Conservation (phyloP, 2,888 invertebrate genomes). For the Eilema caniola region DNA sequence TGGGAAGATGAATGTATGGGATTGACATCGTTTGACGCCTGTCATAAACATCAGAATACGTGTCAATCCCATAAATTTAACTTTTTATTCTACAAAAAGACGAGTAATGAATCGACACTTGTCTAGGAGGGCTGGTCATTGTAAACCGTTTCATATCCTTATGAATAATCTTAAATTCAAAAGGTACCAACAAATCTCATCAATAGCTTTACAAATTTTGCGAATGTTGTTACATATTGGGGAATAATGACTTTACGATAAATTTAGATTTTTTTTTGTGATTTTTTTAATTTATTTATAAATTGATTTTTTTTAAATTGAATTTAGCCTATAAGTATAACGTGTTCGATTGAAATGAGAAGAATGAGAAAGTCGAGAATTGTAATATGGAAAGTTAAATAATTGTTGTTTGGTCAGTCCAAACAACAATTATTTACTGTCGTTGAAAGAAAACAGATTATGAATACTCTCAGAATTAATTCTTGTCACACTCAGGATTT, state of each 20-base stretch:
- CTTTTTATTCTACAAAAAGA: no score
- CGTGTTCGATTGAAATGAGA: background rate
- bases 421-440: background rate
- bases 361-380: background rate
- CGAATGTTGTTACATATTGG: background rate
- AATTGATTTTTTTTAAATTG: background rate
- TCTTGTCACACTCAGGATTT: no score
- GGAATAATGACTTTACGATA: background rate
- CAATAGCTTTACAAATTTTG: no score
- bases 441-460: background rate
- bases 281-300: no score
- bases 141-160: background rate
- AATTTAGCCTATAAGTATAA: background rate
- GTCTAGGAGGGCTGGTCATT: no score
- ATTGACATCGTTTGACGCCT: no score
- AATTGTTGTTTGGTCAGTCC: background rate
- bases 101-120: no score
- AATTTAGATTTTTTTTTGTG: background rate
- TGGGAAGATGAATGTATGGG: no score
- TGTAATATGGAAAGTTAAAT: background rate
- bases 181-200: no score
- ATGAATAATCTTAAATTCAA: background rate
- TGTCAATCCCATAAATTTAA: no score
- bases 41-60: no score
- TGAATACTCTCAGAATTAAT: background rate